Percentiles rank a stretch among this genome's conserved stretches.
These are phyloP conservation scores for Eristalis tenax DNA, from an alignment of 2,888 invertebrate species.

Conservation along the genomic window DNA sequence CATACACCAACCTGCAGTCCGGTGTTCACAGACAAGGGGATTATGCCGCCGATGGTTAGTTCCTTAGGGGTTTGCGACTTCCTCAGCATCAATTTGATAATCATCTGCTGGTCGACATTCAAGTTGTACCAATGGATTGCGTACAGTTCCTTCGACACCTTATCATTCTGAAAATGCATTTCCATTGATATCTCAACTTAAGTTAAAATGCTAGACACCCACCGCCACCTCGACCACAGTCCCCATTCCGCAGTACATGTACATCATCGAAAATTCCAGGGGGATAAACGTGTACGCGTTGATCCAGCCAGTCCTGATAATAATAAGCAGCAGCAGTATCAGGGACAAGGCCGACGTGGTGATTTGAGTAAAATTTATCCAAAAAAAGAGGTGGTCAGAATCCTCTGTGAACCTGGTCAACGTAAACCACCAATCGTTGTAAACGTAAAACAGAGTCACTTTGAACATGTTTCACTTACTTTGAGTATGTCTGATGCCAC, in stretches of 20 bases:
- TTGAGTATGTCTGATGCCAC: constrained; percentile 73
- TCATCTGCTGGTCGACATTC: constrained; percentile 54
- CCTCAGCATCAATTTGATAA: constrained; percentile 66
- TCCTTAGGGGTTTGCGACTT: constrained; percentile 53
- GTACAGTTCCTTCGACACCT: constrained; percentile 57
- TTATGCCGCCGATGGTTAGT: constrained; percentile 60
- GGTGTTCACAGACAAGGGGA: constrained; percentile 69
- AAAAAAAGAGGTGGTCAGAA: background rate
- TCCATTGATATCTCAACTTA: no score
- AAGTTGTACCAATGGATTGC: constrained; percentile 72
- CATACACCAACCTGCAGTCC: constrained; percentile 60
- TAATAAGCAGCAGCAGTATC: constrained; percentile 73
- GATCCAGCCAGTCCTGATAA: constrained; percentile 73
- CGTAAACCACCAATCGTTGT: background rate
- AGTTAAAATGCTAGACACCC: constrained; percentile 6
- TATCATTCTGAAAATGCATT: constrained; percentile 2
- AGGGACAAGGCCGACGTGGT: constrained; percentile 67
- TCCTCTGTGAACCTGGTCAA: constrained; percentile 9
- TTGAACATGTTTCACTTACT: background rate
- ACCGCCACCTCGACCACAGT: constrained; percentile 74
- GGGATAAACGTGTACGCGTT: constrained; percentile 73
- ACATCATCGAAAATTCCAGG: constrained; percentile 68
- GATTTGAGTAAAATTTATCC: constrained; percentile 69
- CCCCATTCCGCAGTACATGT: constrained; percentile 75
- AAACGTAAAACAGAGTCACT: no score